These are phyloP conservation scores for Anguilla rostrata DNA, from an alignment of 2,113 vertebrate genomes.

Conservation along the genomic window DNA sequence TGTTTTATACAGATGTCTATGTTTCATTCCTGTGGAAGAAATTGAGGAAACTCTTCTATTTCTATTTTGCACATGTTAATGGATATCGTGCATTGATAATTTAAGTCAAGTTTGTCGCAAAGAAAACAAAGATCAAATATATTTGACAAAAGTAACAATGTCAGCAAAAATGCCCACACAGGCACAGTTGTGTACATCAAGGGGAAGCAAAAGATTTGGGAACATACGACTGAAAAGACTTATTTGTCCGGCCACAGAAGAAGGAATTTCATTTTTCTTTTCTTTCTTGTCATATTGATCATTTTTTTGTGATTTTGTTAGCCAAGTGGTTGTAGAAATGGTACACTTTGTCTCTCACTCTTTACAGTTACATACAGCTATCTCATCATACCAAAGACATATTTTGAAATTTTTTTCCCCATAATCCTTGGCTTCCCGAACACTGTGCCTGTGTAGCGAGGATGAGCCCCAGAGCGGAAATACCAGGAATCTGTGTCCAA, in stretches of 20 bases:
- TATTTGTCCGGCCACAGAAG: conserved; percentile 44
- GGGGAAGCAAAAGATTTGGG: conserved; percentile 50
- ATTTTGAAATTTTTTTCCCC: conserved; percentile 49
- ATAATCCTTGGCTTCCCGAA: conserved; percentile 58
- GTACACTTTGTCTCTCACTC: conserved; percentile 15
- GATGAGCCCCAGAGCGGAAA: conserved; percentile 46
- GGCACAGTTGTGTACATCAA: conserved; percentile 48
- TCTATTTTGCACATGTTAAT: conserved; percentile 77
- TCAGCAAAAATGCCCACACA: conserved; percentile 40
- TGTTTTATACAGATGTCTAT: conserved; percentile 56
- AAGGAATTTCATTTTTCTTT: conserved; percentile 14
- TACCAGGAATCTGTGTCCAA: conserved; percentile 35
- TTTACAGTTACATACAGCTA: conserved; percentile 72
- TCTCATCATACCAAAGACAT: conserved; percentile 79
- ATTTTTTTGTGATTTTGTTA: conserved; percentile 33
- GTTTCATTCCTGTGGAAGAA: conserved; percentile 59
- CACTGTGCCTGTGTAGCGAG: conserved; percentile 60
- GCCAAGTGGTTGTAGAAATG: conserved; percentile 45
- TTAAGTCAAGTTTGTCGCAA: conserved; percentile 66
- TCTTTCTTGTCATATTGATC: conserved; percentile 28
- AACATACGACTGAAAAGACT: conserved; percentile 38
- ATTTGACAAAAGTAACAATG: conserved; percentile 49
- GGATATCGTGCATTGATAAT: conserved; percentile 75
- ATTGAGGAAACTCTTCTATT: conserved; percentile 60
- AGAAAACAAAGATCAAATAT: conserved; percentile 57